These are phyloP conservation scores for Phymorhynchus buccinoides DNA, from an alignment of 1,140 invertebrate species.

Conservation along the genomic window DNA sequence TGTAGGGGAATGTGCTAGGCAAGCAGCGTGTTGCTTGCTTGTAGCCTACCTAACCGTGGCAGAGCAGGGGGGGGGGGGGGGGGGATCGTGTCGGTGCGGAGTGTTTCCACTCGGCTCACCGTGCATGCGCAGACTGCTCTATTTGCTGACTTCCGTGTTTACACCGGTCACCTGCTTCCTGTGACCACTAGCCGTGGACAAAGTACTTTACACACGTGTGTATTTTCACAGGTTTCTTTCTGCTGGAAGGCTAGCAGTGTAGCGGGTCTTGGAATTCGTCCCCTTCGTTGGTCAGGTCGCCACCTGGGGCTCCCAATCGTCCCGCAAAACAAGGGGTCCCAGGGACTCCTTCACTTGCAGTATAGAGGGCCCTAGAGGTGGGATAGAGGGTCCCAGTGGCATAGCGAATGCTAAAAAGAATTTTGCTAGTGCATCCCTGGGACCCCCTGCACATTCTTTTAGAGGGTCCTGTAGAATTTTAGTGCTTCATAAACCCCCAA, in stretches of 20 bases:
- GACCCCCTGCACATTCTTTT: too few relatives aligned
- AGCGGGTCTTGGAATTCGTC: neutral
- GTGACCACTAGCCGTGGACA: neutral
- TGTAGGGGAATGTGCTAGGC: conserved; percentile 16
- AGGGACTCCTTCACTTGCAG: neutral
- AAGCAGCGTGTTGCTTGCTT: neutral
- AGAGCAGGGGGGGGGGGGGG: neutral
- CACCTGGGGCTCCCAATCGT: neutral
- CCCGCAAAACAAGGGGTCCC: neutral
- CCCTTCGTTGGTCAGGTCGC: neutral
- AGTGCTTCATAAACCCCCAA: too few relatives aligned
- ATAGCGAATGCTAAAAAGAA: too few relatives aligned
- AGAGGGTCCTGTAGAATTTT: too few relatives aligned
- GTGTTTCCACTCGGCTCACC: conserved; percentile 17
- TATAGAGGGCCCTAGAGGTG: too few relatives aligned
- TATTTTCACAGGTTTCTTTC: conserved; percentile 24
- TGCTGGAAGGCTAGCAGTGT: neutral
- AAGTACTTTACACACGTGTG: neutral
- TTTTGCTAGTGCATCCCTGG: too few relatives aligned
- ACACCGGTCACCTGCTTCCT: conserved; percentile 32
- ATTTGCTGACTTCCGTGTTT: conserved; percentile 37
- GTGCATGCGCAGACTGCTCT: conserved; percentile 39
- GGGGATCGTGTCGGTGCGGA: conserved; percentile 6
- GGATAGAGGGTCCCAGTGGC: too few relatives aligned
- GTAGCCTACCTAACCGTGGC: neutral